phyloP scores from a whole-genome alignment of 2,888 invertebrate genomes.

The Ectobius pallidus region DNA sequence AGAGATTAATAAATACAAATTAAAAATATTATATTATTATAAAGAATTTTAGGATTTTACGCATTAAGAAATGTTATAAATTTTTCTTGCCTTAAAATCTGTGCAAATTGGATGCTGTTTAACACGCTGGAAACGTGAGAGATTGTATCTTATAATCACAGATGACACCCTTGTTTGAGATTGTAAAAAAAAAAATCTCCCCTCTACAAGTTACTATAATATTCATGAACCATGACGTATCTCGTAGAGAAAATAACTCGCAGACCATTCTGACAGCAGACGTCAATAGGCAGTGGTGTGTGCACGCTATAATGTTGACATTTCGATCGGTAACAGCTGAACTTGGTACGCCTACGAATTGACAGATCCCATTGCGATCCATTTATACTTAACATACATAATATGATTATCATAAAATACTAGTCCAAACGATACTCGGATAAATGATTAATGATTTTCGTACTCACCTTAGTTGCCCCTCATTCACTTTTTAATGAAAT shows the following conservation, averaged over 20 bases:
- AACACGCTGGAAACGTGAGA: no score
- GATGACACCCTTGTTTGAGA: conserved; percentile 1
- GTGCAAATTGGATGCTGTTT: no score
- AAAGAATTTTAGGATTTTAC: no score
- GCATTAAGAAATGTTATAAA: no score
- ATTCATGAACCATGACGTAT: no score
- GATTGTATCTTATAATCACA: no score
- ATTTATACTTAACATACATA: neutral
- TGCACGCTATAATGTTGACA: conserved; percentile 28
- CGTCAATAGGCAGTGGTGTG: conserved; percentile 4
- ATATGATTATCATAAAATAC: neutral
- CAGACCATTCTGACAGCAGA: no score
- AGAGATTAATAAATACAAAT: no score
- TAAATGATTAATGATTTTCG: neutral
- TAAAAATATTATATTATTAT: no score
- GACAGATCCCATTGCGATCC: neutral
- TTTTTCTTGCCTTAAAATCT: no score
- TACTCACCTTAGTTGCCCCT: conserved; percentile 26
- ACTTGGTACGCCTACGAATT: conserved; percentile 23
- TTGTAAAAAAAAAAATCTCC: neutral
- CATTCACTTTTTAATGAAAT: conserved; percentile 28
- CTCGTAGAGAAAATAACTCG: no score
- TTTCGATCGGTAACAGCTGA: conserved; percentile 24
- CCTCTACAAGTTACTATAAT: neutral
- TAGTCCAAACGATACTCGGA: neutral